Percentiles rank a stretch among this genome's conserved stretches.
Conservation (phyloP, 2,113 vertebrate species). For the Atrichornis clamosus region DNA sequence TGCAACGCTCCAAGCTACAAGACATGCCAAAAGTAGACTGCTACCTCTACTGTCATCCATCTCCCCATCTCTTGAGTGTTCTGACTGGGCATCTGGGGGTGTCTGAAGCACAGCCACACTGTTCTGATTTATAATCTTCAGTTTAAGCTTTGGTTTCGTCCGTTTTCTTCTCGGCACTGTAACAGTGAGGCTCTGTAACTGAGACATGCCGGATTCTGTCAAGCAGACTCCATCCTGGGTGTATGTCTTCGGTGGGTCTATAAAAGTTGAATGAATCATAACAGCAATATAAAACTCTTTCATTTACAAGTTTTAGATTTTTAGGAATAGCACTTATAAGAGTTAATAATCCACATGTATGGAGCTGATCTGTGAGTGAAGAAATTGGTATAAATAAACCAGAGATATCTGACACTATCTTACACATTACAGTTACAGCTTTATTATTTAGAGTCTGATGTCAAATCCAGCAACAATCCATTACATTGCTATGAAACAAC, state of each 20-base stretch:
- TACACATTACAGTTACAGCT: neutral
- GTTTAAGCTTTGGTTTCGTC: constrained; percentile 93
- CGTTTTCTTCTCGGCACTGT: constrained; percentile 85
- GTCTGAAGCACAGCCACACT: constrained; percentile 96
- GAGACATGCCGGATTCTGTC: constrained; percentile 91
- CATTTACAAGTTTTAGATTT: neutral
- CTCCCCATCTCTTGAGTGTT: constrained; percentile 88
- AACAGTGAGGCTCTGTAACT: constrained; percentile 90
- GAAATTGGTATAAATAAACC: constrained; percentile 4
- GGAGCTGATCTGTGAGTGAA: neutral
- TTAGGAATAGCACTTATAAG: constrained; percentile 27
- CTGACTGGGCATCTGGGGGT: constrained; percentile 82
- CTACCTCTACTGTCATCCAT: constrained; percentile 88
- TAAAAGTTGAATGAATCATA: constrained; percentile 57
- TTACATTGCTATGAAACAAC: neutral
- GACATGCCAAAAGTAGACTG: constrained; percentile 7
- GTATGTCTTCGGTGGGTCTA: constrained; percentile 91
- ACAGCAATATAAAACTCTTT: constrained; percentile 45
- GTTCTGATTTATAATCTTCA: constrained; percentile 98
- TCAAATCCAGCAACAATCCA: constrained; percentile 19
- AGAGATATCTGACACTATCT: neutral
- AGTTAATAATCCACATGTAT: neutral
- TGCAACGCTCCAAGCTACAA: neutral
- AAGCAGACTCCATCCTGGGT: constrained; percentile 96
- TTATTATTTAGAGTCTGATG: neutral